A percentile compares a stretch with the other conserved stretches of the same genome.
phyloP scores from a whole-genome alignment of 2,888 invertebrate genomes.

The Orgyia antiqua region DNA sequence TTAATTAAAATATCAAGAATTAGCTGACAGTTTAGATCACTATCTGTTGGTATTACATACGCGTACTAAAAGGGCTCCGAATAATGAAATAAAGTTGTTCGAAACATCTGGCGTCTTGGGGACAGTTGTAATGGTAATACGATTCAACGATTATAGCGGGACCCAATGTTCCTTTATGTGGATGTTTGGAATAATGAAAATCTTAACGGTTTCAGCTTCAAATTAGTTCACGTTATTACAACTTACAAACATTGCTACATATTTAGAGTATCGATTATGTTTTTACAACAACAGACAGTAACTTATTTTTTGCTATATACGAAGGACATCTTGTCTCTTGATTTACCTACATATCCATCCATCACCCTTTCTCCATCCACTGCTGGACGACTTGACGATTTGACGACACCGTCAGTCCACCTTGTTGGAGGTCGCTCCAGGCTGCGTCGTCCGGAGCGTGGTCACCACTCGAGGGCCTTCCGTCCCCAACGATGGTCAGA shows the following conservation, averaged over 20 bases:
- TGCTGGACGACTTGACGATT: too few relatives aligned
- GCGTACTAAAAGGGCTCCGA: conserved; percentile 35
- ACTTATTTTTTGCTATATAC: too few relatives aligned
- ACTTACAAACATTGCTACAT: conserved; percentile 23
- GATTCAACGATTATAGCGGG: conserved; percentile 70
- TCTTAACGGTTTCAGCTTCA: conserved; percentile 57
- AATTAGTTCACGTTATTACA: conserved; percentile 60
- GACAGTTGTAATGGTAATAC: conserved; percentile 74
- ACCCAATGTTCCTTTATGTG: conserved; percentile 43
- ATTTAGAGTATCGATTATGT: neutral
- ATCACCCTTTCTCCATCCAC: too few relatives aligned
- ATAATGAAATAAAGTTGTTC: conserved; percentile 68
- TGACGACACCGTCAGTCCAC: too few relatives aligned
- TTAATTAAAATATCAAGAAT: conserved; percentile 7
- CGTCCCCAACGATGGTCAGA: too few relatives aligned
- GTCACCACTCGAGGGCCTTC: too few relatives aligned
- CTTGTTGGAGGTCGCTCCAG: too few relatives aligned
- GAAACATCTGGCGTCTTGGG: conserved; percentile 64
- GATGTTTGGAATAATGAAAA: conserved; percentile 67
- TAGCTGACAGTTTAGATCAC: conserved; percentile 18
- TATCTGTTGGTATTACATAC: conserved; percentile 31
- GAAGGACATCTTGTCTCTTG: too few relatives aligned
- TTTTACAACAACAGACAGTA: neutral
- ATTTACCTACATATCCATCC: too few relatives aligned
- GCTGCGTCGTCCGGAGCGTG: too few relatives aligned